Evolutionary conservation across 2,888 invertebrate species (phyloP), one percentile per base, ranked within the genome.

Genomic region (Lottia gigantea): DNA sequence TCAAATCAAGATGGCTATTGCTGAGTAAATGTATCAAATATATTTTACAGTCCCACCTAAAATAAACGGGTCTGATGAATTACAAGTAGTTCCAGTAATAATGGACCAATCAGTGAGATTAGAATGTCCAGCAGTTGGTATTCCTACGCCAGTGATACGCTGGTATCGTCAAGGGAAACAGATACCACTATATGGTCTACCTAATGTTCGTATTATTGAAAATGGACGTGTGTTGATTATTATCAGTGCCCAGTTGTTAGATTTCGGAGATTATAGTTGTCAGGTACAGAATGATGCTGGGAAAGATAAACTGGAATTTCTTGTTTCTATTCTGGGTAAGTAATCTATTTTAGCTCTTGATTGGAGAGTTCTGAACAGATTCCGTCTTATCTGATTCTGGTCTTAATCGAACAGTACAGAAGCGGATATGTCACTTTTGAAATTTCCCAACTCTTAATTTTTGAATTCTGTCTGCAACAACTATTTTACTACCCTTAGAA

Each of bases 201-300:
- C 82, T 8, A 83, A 81, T 70, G 72, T 83, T 62, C 74, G 82
- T 46, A 78, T 85, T 19, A 71, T 77, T 72, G 80, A 83, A n/a
- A 78, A 78, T 26, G 78, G 89, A 88, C 14, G 88, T 88, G 62
- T 83, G 67, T 70, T 86, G 68, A 64, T 80, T 65, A 74, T 88
- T 8, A 91, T 62, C 80, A 91, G 16, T 91, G 92, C 84, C 81
- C 87, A 80, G 90, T 90, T 72, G 80, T 85, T 79, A n/a, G 90
- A 92, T 76, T 88, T 90, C 3, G 90, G 91, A 0, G 88, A 88
- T 0, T 93, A 92, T 83, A 90, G 91, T 0, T 93, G 93, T 79
- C 88, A 91, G 1, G 92, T 91, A 0, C 87, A 89, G 26, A 93
- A 93, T 86, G 88, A 89, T 0, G 92, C 91, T 0, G 92, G 92